A percentile compares a stretch with the other conserved stretches of the same genome.
phyloP scores from a whole-genome alignment of 2,113 vertebrate genomes.

The Dromaius novaehollandiae region DNA sequence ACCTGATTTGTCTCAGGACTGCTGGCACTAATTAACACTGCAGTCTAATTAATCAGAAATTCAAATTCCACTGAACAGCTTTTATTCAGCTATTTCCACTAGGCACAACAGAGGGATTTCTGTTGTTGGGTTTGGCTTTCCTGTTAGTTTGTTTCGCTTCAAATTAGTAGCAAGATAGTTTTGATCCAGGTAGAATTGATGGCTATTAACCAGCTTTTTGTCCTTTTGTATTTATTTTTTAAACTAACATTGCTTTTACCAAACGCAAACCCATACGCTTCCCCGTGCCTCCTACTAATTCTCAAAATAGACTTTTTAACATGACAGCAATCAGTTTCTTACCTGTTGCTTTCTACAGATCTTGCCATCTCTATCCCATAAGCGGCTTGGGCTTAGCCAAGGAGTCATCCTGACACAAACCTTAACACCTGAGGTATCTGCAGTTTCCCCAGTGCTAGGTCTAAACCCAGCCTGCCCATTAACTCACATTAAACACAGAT shows the following conservation, averaged over 20 bases:
- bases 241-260: background rate
- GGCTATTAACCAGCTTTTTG: background rate
- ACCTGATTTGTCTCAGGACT: constrained; percentile 53
- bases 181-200: background rate
- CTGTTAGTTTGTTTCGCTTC: background rate
- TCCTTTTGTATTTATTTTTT: background rate
- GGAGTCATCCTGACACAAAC: background rate
- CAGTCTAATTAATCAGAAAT: constrained; percentile 67
- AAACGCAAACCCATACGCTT: background rate
- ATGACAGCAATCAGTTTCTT: background rate
- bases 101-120: background rate
- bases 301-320: background rate
- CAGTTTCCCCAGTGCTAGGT: background rate
- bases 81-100: constrained; percentile 31
- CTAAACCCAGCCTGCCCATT: background rate
- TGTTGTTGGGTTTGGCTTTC: background rate
- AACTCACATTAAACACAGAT: background rate
- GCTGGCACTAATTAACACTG: constrained; percentile 68
- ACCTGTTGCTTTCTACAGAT: background rate
- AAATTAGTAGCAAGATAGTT: background rate
- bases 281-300: background rate
- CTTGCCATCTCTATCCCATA: background rate
- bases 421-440: background rate
- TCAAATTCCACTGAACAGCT: constrained; percentile 47
- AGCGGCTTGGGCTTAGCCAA: background rate